Percentiles rank a stretch among this genome's conserved stretches.
Evolutionary conservation across 2,797 vertebrate genomes (phyloP).

Genomic region (Gymnoscopelus braueri): DNA sequence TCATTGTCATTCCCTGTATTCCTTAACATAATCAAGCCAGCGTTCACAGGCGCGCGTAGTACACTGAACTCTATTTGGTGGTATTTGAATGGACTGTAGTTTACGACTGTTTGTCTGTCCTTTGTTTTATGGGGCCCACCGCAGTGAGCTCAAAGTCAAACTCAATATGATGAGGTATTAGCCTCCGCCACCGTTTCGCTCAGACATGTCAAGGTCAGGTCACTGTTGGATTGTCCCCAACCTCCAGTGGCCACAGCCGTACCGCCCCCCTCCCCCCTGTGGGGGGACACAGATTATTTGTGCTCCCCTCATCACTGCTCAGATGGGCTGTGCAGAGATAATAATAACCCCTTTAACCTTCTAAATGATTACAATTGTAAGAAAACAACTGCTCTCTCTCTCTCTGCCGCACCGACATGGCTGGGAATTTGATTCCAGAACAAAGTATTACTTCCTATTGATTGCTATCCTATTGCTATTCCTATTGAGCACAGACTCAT

Average conservation of each 20-base stretch:
- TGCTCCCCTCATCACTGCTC: constrained; percentile 78
- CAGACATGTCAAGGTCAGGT: constrained; percentile 83
- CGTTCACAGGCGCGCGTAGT: not conserved
- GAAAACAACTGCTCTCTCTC: constrained; percentile 55
- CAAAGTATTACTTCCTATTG: too few species aligned
- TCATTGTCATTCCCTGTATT: not conserved
- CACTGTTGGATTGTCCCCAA: constrained; percentile 71
- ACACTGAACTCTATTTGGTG: constrained; percentile 14
- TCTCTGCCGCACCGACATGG: constrained; percentile 4
- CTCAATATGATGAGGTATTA: constrained; percentile 82
- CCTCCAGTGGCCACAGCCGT: constrained; percentile 33
- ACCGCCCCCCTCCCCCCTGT: constrained; percentile 58
- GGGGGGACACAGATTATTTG: constrained; percentile 73
- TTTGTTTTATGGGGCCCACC: constrained; percentile 78
- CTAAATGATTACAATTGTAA: constrained; percentile 73
- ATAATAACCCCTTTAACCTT: constrained; percentile 75
- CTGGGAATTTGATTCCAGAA: constrained; percentile 18
- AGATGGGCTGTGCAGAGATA: constrained; percentile 73
- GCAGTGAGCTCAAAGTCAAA: constrained; percentile 77
- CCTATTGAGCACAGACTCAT: too few species aligned
- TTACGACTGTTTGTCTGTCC: constrained; percentile 77
- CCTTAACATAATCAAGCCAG: constrained; percentile 19
- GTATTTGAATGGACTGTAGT: constrained; percentile 64
- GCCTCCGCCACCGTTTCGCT: constrained; percentile 74
- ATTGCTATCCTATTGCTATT: too few species aligned